Evolutionary conservation across 2,113 vertebrate species (phyloP).

Genomic region (Brienomyrus brachyistius): DNA sequence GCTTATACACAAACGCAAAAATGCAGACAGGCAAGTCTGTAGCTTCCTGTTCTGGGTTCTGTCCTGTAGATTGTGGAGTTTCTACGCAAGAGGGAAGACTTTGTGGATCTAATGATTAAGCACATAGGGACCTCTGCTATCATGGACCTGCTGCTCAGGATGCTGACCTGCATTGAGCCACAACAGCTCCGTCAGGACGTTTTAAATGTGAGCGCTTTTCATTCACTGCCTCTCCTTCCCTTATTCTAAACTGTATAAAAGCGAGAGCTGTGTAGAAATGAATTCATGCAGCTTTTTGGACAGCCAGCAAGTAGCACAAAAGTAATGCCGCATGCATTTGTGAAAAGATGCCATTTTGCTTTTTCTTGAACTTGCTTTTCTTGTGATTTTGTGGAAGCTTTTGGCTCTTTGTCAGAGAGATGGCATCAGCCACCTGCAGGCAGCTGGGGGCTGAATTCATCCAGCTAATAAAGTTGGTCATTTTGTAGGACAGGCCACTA

Average conservation of each 20-base stretch:
- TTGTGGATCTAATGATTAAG: conserved; percentile 93
- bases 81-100: conserved; percentile 87
- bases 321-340: not conserved
- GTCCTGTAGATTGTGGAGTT: conserved; percentile 83
- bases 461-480: not conserved
- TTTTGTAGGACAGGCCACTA: not conserved
- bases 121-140: conserved; percentile 98
- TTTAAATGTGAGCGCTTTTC: conserved; percentile 70
- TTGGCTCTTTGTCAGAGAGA: not conserved
- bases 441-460: not conserved
- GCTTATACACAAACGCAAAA: not conserved
- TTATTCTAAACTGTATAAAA: not conserved
- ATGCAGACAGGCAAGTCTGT: not conserved
- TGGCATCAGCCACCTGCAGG: not conserved
- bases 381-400: not conserved
- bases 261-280: not conserved
- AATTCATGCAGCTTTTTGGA: not conserved
- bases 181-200: conserved; percentile 92
- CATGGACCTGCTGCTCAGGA: conserved; percentile 93
- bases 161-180: conserved; percentile 95
- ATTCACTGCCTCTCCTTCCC: not conserved
- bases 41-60: not conserved
- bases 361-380: not conserved
- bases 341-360: not conserved
- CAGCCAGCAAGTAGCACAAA: not conserved